Base-by-base conservation (phyloP, 2,797 vertebrate genomes). In the Acrossocheilus wenchowensis region DNA sequence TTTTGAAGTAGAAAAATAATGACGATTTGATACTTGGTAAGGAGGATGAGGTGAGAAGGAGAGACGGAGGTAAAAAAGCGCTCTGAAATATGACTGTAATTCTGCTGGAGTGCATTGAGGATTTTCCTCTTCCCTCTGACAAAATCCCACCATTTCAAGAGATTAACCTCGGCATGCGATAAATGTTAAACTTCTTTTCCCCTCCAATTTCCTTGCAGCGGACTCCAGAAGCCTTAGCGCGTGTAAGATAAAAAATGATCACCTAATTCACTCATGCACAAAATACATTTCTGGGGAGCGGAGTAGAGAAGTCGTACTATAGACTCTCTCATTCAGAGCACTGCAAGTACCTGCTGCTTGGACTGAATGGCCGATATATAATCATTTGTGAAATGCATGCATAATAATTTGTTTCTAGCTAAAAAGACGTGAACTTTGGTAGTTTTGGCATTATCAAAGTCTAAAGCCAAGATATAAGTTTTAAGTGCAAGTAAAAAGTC, bases 231-330 rank as follows among this genome's bases (percentile, higher is more conserved):
- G 94, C 94, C 94, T 93, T 90, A 90, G 88, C 91, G 94, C 92
- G 89, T 95, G 95, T 93, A 94, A 96, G 95, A 96, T 96, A 95
- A 90, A 90, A 96, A 96, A 95, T 95, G 94, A 96, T 96, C 95
- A 96, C 95, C 95, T 95, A 95, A 95, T 96, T 96, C 95, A 96
- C 92, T 96, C 95, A 95, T 96, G 95, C 96, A 96, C 94, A 96
- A 96, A 96, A 96, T 96, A 95, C 94, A 95, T 95, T 96, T 95
- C 94, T 92, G 92, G 66, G 71, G 85, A 86, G 86, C 81, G 62
- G 84, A 83, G 88, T 81, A 71, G 88, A 90, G 83, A 87, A 85
- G 21, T 86, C 57, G 78, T 43, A 74, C 78, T 52, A n/a, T 86
- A 80, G 85, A 21, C 83, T 39, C 84, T 83, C 48, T 39, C 34